These are phyloP conservation scores for Drosophila rufa DNA, from an alignment of 1,140 invertebrate genomes.

Conservation along the genomic window DNA sequence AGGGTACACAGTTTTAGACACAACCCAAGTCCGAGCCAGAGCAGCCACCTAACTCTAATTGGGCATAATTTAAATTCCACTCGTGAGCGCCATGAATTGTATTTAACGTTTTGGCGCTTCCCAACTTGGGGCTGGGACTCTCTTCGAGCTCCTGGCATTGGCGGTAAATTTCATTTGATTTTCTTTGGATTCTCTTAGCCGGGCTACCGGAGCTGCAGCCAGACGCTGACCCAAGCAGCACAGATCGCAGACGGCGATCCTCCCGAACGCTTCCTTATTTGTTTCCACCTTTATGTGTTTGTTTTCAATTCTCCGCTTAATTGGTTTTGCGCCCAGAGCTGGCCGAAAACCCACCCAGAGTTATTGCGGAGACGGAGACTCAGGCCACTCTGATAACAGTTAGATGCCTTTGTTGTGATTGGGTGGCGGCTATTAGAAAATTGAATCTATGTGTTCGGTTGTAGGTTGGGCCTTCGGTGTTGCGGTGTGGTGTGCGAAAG, in stretches of 20 bases:
- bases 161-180: slow-evolving; percentile 82
- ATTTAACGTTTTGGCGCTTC: slow-evolving; percentile 83
- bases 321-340: slow-evolving; percentile 78
- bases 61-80: slow-evolving; percentile 83
- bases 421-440: slow-evolving; percentile 80
- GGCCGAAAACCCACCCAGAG: slow-evolving; percentile 28
- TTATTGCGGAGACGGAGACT: slow-evolving; percentile 14
- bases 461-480: slow-evolving; percentile 2
- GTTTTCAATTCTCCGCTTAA: slow-evolving; percentile 63
- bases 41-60: slow-evolving; percentile 80
- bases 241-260: slow-evolving; percentile 56
- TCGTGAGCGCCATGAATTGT: slow-evolving; percentile 83
- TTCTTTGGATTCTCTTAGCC: slow-evolving; percentile 63
- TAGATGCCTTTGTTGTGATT: slow-evolving; percentile 81
- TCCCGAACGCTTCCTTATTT: slow-evolving; percentile 75
- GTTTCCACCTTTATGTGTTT: slow-evolving; percentile 53
- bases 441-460: slow-evolving; percentile 59
- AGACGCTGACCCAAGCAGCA: slow-evolving; percentile 14
- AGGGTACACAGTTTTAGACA: slow-evolving; percentile 17
- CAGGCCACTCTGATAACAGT: slow-evolving; percentile 39
- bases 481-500: slow-evolving; percentile 51
- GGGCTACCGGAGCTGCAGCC: slow-evolving; percentile 30
- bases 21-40: slow-evolving; percentile 40
- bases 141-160: slow-evolving; percentile 37
- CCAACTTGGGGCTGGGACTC: slow-evolving; percentile 63